Base-by-base conservation (phyloP, 37 sponge, comb jelly and placozoan genomes). In the Amphimedon queenslandica region DNA sequence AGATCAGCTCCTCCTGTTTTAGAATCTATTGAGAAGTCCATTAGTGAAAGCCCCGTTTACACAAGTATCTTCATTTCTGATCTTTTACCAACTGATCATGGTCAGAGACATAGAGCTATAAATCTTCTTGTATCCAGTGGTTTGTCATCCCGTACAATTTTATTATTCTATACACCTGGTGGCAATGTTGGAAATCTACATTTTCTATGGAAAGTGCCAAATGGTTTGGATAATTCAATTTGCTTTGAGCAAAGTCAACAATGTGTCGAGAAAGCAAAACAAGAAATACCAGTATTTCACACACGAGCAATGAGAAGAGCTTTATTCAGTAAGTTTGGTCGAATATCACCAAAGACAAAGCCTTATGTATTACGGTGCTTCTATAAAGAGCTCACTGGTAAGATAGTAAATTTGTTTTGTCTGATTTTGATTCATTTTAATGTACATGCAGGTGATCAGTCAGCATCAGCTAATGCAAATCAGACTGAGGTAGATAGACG, bases 301-400 rank as follows among this genome's bases (percentile, higher is more conserved):
- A 67, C 75, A 25, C 36, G 76, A 69, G 83, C 83, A 32, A 73
- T 82, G 76, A 37, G 71, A 29, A 69, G 36, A 37, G 70, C 28
- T 58, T 70, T 68, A 13, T 82, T 60, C 69, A 51, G 21, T 34
- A 36, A 40, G 31, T 81, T 81, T 81, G 82, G 82, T 41, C 61
- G 76, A 33, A 41, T 77, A 39, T 51, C 61, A 24, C 71, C 57
- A 28, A 75, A 32, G 25, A 37, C 65, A 20, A 75, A 75, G 58
- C 36, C 66, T 58, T 70, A 70, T 38, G 69, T 79, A 28, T 28
- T 79, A n/a, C n/a, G n/a, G n/a, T n/a, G n/a, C n/a, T n/a, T n/a
- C n/a, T n/a, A n/a, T n/a, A n/a, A n/a, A n/a, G 13, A 57, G 53
- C 38, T 55, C 30, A 37, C 21, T 79, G 25, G n/a, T n/a, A n/a